These are phyloP conservation scores for Cerastis rubricosa DNA, from an alignment of 2,888 invertebrate species.

Conservation along the genomic window DNA sequence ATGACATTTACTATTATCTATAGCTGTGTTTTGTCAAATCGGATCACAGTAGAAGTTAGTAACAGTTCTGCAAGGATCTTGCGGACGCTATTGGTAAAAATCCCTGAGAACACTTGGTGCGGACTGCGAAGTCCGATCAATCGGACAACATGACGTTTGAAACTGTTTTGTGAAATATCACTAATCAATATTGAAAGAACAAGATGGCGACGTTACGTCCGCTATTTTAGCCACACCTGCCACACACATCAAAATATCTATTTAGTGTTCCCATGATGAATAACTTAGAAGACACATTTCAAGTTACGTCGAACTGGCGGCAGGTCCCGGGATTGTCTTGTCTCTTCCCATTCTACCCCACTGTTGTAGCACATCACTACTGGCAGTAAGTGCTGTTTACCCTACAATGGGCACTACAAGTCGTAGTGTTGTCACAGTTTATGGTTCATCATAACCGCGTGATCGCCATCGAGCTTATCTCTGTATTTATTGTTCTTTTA, in stretches of 20 bases:
- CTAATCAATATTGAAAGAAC: background rate
- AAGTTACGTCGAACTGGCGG: background rate
- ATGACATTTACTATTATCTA: background rate
- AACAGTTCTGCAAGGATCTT: background rate
- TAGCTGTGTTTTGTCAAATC: background rate
- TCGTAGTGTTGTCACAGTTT: slow-evolving; percentile 58
- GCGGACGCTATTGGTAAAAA: too few species aligned
- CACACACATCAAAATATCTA: background rate
- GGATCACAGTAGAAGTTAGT: background rate
- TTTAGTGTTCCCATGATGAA: background rate
- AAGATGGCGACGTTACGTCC: background rate
- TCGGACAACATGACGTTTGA: too few species aligned
- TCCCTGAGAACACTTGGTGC: too few species aligned
- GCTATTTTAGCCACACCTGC: background rate
- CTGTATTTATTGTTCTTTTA: slow-evolving; percentile 57
- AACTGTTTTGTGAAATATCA: too few species aligned
- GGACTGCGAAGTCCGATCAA: too few species aligned
- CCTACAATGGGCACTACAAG: slow-evolving; percentile 42
- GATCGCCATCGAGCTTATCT: slow-evolving; percentile 59
- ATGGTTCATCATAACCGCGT: slow-evolving; percentile 67
- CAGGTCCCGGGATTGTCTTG: background rate
- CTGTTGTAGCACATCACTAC: slow-evolving; percentile 34
- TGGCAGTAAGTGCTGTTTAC: slow-evolving; percentile 29
- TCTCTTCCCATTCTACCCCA: too few species aligned
- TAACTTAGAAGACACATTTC: background rate